Evolutionary conservation across 2,888 invertebrate genomes (phyloP), one percentile per base, ranked within the genome.

Genomic region (Petrophora chlorosata): DNA sequence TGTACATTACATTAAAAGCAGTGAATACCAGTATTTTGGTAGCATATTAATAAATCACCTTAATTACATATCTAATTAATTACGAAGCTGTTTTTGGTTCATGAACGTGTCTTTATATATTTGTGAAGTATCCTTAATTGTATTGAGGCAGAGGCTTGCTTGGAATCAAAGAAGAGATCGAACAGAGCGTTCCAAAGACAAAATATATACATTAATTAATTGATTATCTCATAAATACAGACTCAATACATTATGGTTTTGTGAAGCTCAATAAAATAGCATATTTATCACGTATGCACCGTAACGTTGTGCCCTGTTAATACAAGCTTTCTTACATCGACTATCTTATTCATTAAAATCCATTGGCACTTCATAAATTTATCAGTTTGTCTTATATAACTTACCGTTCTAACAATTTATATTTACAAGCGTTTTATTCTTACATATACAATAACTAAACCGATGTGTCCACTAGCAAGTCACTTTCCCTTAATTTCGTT

Each of bases 1-100:
- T 47, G 49, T 54, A 47, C 49, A 45, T 42, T 28, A 70, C 66
- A 65, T 59, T 56, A 44, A 63, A 65, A 67, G 67, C 67, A 26
- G 19, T 47, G 2, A 5, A 22, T 3, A 25, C 10, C 10, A 1
- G 13, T 42, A 36, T 55, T 38, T 53, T 49, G 30, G 9, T 34
- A 50, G 39, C 33, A 25, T 29, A 8, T 29, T 40, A 40, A 49
- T 42, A 5, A 19, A 19, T 1, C 15, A 16, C 26, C 22, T 46
- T 34, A 33, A 30, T 16, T 23, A 36, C 8, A 2, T n/a, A n/a
- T n/a, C n/a, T 12, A 16, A 7, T 12, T 13, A 16, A 25, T 30
- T 30, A 13, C 15, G 12, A 44, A 44, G 43, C 35, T 35, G 13
- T 14, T 28, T 38, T 5, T 45, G 15, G 25, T 26, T 48, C 22